phyloP scores from a whole-genome alignment of 2,797 vertebrate species.

The Acanthis flammea region DNA sequence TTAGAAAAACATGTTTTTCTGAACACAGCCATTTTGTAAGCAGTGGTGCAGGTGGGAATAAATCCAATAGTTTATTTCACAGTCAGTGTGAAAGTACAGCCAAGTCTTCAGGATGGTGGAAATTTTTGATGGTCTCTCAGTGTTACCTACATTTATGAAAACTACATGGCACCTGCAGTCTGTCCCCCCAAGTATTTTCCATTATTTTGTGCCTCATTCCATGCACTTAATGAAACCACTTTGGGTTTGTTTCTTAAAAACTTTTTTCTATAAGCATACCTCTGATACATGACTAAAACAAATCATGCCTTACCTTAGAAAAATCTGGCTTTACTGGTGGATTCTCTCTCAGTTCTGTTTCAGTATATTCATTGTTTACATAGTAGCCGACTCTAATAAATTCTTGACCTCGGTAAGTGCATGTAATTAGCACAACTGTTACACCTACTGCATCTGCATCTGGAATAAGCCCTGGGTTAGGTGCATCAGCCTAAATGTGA shows the following conservation, averaged over 20 bases:
- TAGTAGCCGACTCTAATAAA: slow-evolving; percentile 85
- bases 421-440: slow-evolving; percentile 83
- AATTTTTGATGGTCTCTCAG: background rate
- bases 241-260: background rate
- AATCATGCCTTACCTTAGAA: slow-evolving; percentile 76
- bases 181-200: background rate
- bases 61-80: background rate
- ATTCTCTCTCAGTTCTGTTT: slow-evolving; percentile 83
- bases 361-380: slow-evolving; percentile 84
- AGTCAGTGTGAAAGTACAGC: background rate
- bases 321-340: slow-evolving; percentile 84
- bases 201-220: background rate
- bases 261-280: background rate
- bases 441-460: slow-evolving; percentile 84
- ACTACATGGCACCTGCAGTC: background rate
- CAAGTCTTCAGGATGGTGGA: background rate
- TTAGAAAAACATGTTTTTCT: background rate
- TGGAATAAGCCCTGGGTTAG: slow-evolving; percentile 83
- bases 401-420: slow-evolving; percentile 83
- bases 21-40: background rate
- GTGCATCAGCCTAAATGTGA: slow-evolving; percentile 77
- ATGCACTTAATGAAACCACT: background rate
- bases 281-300: background rate
- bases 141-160: background rate
- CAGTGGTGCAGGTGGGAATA: background rate